These are phyloP conservation scores for Acromyrmex charruanus DNA, from an alignment of 1,140 invertebrate genomes.

Conservation along the genomic window DNA sequence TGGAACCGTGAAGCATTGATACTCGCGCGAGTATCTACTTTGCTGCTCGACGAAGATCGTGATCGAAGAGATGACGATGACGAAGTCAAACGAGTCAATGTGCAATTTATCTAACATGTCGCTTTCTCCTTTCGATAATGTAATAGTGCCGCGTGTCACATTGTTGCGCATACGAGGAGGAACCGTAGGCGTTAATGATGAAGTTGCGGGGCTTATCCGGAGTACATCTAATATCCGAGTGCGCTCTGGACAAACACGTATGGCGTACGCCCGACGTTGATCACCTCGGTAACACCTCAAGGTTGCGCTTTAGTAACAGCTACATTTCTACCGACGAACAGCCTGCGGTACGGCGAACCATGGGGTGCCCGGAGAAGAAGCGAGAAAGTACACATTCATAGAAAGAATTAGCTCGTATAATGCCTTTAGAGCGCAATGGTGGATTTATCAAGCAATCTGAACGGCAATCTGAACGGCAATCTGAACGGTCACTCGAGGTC, in stretches of 20 bases:
- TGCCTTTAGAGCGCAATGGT: background rate
- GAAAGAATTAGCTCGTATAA: slow-evolving; percentile 26
- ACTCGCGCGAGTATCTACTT: background rate
- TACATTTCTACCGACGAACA: slow-evolving; percentile 55
- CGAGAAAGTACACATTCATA: slow-evolving; percentile 7
- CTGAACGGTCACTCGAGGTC: slow-evolving; percentile 11
- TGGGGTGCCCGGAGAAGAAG: background rate
- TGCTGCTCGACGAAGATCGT: background rate
- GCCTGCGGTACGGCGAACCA: slow-evolving; percentile 11
- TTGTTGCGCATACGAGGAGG: slow-evolving; percentile 43
- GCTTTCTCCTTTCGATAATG: slow-evolving; percentile 37
- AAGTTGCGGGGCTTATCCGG: slow-evolving; percentile 29
- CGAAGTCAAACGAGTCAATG: slow-evolving; percentile 23
- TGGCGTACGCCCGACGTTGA: slow-evolving; percentile 29
- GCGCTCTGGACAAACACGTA: slow-evolving; percentile 35
- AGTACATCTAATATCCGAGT: slow-evolving; percentile 40
- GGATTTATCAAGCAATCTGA: slow-evolving; percentile 29
- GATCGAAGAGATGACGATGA: slow-evolving; percentile 26
- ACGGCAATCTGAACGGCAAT: background rate
- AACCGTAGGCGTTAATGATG: slow-evolving; percentile 50
- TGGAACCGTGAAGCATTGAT: background rate
- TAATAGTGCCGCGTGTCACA: slow-evolving; percentile 38
- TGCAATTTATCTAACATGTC: slow-evolving; percentile 43
- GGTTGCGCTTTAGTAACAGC: slow-evolving; percentile 47
- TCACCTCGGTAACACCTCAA: slow-evolving; percentile 53